phyloP scores from a whole-genome alignment of 92 coral and sea anemone species.

The Parazoanthus atlanticus region DNA sequence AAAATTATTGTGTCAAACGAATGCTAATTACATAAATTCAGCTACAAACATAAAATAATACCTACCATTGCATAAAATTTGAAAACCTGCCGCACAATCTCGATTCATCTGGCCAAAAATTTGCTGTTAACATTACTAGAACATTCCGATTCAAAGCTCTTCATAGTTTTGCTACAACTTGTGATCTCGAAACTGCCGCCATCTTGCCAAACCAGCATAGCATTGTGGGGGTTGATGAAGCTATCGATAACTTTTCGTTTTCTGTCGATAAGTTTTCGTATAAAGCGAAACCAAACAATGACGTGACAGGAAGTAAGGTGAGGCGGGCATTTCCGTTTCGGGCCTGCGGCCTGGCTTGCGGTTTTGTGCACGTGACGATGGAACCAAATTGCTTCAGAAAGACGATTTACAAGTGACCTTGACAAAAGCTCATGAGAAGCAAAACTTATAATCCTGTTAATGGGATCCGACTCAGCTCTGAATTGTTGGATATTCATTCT shows the following conservation, averaged over 20 bases:
- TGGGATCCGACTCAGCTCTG: neutral
- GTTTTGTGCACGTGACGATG: constrained; percentile 39
- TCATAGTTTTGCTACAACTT: neutral
- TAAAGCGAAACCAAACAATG: neutral
- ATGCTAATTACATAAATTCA: too few species aligned
- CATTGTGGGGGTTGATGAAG: neutral
- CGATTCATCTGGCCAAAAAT: constrained; percentile 5
- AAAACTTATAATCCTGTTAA: neutral
- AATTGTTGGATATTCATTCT: neutral
- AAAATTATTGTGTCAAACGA: neutral
- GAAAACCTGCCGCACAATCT: neutral
- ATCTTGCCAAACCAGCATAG: constrained; percentile 21
- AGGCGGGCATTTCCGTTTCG: constrained; percentile 34
- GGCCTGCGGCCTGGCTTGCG: constrained; percentile 1
- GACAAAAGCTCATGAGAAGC: neutral
- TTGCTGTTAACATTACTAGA: neutral
- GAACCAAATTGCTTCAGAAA: neutral
- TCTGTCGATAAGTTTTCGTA: constrained; percentile 23
- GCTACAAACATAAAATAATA: neutral
- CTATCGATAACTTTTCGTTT: neutral
- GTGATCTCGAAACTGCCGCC: constrained; percentile 42
- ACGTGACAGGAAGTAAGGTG: constrained; percentile 41
- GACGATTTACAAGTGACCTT: neutral
- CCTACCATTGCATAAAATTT: constrained; percentile 13
- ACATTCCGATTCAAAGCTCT: neutral